Conservation (phyloP, 2,113 vertebrate species). For the Solea solea region DNA sequence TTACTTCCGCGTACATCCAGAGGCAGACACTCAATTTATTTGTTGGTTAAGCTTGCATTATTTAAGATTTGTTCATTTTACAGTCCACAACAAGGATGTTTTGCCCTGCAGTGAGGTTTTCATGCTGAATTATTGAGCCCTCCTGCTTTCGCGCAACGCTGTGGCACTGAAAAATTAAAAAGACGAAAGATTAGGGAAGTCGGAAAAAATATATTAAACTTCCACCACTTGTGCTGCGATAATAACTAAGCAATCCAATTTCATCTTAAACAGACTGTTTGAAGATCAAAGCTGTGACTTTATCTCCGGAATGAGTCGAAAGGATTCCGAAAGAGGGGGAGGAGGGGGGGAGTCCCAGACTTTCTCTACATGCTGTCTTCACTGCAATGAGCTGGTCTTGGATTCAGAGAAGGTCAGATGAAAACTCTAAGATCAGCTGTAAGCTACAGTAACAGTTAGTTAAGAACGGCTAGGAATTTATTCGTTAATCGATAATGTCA, state of each 20-base stretch:
- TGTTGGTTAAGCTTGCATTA: constrained; percentile 32
- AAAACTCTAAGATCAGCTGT: neutral
- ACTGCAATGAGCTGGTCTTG: neutral
- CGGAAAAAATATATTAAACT: constrained; percentile 60
- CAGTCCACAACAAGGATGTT: constrained; percentile 25
- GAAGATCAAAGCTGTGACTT: constrained; percentile 67
- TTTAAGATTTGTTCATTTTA: constrained; percentile 45
- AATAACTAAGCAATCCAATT: constrained; percentile 59
- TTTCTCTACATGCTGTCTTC: neutral
- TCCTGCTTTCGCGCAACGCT: constrained; percentile 34
- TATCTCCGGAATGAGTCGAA: constrained; percentile 56
- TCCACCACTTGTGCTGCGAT: constrained; percentile 42
- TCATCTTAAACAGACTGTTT: constrained; percentile 58
- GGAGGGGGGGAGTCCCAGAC: neutral
- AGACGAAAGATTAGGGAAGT: constrained; percentile 61
- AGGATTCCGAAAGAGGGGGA: constrained; percentile 40
- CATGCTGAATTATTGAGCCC: constrained; percentile 55
- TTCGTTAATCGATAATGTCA: too few species aligned
- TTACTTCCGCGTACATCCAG: constrained; percentile 7
- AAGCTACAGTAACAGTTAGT: too few species aligned
- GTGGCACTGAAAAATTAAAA: constrained; percentile 55
- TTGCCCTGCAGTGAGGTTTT: constrained; percentile 25
- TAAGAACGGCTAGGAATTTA: too few species aligned
- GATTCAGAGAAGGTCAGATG: neutral
- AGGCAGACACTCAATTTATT: constrained; percentile 26